Evolutionary conservation across 2,113 vertebrate genomes (phyloP).

Genomic region (Apus apus): DNA sequence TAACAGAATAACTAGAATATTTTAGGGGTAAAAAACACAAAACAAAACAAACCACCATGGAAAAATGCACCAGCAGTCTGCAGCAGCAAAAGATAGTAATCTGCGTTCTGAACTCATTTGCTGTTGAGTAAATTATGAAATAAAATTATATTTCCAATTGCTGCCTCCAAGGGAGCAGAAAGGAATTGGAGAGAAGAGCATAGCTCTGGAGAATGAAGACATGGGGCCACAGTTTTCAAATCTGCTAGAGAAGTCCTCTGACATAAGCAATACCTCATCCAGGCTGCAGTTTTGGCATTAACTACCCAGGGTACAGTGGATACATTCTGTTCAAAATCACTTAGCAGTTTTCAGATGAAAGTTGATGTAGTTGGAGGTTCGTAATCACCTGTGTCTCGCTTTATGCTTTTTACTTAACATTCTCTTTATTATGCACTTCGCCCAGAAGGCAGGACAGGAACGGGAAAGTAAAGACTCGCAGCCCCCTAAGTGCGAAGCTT

Average conservation of each 20-base stretch:
- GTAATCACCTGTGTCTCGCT: fast-evolving
- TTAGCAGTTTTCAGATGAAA: background rate
- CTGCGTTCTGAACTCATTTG: background rate
- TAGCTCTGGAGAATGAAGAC: background rate
- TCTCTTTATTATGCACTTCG: background rate
- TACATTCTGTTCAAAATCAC: background rate
- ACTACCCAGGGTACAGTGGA: background rate
- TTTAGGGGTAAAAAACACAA: background rate
- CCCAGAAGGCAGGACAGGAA: background rate
- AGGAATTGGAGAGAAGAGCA: background rate
- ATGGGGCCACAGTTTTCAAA: background rate
- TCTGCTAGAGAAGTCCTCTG: background rate
- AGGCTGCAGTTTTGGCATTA: background rate
- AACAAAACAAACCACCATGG: background rate
- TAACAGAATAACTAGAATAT: background rate
- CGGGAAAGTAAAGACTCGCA: background rate
- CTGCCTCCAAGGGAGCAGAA: slow-evolving; percentile 1
- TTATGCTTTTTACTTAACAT: background rate
- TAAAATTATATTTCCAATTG: background rate
- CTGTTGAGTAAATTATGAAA: background rate
- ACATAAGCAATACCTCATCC: background rate
- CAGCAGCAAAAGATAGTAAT: background rate
- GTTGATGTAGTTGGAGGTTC: background rate
- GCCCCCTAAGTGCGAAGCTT: background rate
- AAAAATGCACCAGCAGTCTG: background rate